These are phyloP conservation scores for Tinea trinotella DNA, from an alignment of 2,888 invertebrate genomes.

Conservation along the genomic window DNA sequence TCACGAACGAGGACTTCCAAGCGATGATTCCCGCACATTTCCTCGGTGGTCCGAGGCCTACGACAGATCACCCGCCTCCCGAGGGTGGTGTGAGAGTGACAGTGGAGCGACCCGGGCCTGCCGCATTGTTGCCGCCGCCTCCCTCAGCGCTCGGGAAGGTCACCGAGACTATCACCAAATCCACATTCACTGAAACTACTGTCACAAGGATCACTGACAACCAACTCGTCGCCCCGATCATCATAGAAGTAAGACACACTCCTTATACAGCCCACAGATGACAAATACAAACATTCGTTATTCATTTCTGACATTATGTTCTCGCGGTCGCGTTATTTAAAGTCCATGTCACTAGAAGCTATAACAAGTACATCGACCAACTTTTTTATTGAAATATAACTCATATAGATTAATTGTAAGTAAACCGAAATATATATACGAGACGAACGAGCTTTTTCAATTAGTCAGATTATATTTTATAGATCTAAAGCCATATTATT, in stretches of 20 bases:
- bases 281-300: neutral
- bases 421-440: too few relatives aligned
- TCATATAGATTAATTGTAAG: too few relatives aligned
- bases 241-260: conserved; percentile 82
- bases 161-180: conserved; percentile 96
- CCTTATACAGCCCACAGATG: neutral
- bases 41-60: conserved; percentile 63
- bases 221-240: conserved; percentile 86
- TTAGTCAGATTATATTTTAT: too few relatives aligned
- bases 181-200: conserved; percentile 95
- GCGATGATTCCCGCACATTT: conserved; percentile 95
- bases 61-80: conserved; percentile 32
- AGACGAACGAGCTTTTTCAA: too few relatives aligned
- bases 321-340: too few relatives aligned
- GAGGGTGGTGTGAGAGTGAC: conserved; percentile 83
- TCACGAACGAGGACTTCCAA: conserved; percentile 95
- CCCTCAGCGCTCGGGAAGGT: conserved; percentile 88
- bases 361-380: too few relatives aligned
- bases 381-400: too few relatives aligned
- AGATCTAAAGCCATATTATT: too few relatives aligned
- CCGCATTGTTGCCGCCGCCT: conserved; percentile 83
- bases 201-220: conserved; percentile 96
- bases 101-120: conserved; percentile 81
- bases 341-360: too few relatives aligned
- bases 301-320: too few relatives aligned